A percentile compares a stretch with the other conserved stretches of the same genome.
These are phyloP conservation scores for Phalacrocorax pelagicus DNA, from an alignment of 2,113 vertebrate species.

Conservation along the genomic window DNA sequence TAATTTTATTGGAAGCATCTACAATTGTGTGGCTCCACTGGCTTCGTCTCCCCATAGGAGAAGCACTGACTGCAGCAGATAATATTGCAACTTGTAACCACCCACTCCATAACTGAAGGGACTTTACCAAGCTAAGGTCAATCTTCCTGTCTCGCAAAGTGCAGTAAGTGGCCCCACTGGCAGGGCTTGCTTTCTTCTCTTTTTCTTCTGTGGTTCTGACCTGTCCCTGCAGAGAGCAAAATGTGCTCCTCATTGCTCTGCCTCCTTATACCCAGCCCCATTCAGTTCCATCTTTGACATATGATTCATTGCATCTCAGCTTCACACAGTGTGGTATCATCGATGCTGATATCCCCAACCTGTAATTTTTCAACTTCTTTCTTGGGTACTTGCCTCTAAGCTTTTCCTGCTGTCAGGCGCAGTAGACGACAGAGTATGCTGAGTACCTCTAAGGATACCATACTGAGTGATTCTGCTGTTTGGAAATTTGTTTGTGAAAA, in stretches of 20 bases:
- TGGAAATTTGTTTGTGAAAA: not conserved
- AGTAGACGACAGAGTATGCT: not conserved
- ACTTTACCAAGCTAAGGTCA: not conserved
- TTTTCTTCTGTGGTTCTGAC: not conserved
- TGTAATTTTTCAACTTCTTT: not conserved
- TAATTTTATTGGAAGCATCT: not conserved
- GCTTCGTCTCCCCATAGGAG: not conserved
- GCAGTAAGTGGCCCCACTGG: not conserved
- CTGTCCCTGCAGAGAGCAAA: not conserved
- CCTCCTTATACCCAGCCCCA: not conserved
- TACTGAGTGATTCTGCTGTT: not conserved
- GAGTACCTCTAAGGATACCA: not conserved
- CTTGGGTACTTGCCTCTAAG: not conserved
- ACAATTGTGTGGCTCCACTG: not conserved
- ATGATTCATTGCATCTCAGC: not conserved
- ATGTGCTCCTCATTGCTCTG: not conserved
- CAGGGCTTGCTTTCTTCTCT: not conserved
- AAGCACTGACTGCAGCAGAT: not conserved
- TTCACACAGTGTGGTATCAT: not conserved
- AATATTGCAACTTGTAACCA: not conserved
- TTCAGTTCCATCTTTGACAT: not conserved
- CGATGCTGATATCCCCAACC: not conserved
- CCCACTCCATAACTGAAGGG: not conserved
- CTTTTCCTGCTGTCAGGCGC: not conserved
- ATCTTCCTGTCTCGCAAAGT: not conserved